phyloP scores from a whole-genome alignment of 2,797 vertebrate genomes.

The Syngnathus rostellatus region DNA sequence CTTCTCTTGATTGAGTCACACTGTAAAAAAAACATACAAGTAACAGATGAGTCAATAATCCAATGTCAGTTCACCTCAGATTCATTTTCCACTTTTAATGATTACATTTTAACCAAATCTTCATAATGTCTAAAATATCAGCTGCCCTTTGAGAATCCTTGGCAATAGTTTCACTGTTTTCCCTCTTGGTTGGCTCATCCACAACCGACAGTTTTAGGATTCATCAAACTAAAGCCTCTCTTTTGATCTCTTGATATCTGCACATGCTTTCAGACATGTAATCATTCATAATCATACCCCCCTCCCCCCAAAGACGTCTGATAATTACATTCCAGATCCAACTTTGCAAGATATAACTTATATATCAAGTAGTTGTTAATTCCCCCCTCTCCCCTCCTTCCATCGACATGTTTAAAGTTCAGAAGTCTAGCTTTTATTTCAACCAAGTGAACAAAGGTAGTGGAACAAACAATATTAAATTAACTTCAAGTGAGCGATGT shows the following conservation, averaged over 20 bases:
- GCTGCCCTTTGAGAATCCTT: constrained; percentile 21
- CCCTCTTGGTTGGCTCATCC: constrained; percentile 56
- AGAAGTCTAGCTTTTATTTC: too few species aligned
- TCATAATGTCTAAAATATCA: constrained; percentile 29
- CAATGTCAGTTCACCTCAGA: background rate
- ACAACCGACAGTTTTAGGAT: constrained; percentile 49
- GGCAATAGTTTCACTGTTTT: constrained; percentile 55
- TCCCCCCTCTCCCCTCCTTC: background rate
- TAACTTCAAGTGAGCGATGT: too few species aligned
- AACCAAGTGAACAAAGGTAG: too few species aligned
- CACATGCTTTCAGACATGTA: constrained; percentile 48
- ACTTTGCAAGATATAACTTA: constrained; percentile 40
- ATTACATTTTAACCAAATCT: constrained; percentile 10
- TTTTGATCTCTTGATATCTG: constrained; percentile 60
- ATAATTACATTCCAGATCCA: constrained; percentile 48
- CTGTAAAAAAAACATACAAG: background rate
- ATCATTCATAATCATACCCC: constrained; percentile 32
- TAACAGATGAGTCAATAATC: background rate
- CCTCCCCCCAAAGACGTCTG: constrained; percentile 32
- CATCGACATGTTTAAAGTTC: background rate
- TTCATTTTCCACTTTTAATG: constrained; percentile 4
- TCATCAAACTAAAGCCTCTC: constrained; percentile 43
- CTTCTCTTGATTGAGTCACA: background rate
- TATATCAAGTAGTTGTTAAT: constrained; percentile 18
- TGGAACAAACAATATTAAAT: too few species aligned